Base-by-base conservation (phyloP, 2,113 vertebrate species). In the Anarrhichthys ocellatus region DNA sequence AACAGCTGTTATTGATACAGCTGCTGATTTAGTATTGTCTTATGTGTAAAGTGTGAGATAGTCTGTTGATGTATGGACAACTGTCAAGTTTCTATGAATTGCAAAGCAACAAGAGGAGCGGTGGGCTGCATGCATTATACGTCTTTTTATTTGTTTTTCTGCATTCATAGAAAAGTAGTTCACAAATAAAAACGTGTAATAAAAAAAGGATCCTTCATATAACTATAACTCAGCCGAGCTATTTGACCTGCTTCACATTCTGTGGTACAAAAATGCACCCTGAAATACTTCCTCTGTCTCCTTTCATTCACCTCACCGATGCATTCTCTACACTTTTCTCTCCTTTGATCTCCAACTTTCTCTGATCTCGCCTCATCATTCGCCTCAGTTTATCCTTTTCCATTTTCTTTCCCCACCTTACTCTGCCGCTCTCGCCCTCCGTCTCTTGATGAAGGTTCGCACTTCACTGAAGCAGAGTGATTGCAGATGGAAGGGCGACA, bases 401-500 rank as follows among this genome's bases (percentile, higher is more conserved):
- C 32, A 71, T 86, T 52, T 81, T 80, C 58, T 27, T 56, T 22
- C 1, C 2, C 38, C 46, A 40, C 70, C 50, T 70, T 36, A 34
- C 50, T 24, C 18, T 20, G 46, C 14, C 24, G 3, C 65, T 32
- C 5, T 42, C 13, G 5, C 18, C 36, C 10, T 34, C 63, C 29
- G 42, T 78, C 66, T 56, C 64, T 36, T 52, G 75, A 82, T 62
- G 61, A 48, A 82, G 66, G 77, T 80, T 71, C 1, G n/a, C 74
- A 83, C 79, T 67, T 70, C 9, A 54, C 76, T 59, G 77, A 80
- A 29, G 32, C 67, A 17, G 40, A 77, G 40, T 29, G 76, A 73
- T 27, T 66, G 65, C 70, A 87, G 70, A 68, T 64, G 73, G 50
- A 81, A 63, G 14, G 69, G 58, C 68, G 82, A 76, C 58, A 46